Conservation (phyloP, 2,888 invertebrate species). For the Mycalesis mineus region DNA sequence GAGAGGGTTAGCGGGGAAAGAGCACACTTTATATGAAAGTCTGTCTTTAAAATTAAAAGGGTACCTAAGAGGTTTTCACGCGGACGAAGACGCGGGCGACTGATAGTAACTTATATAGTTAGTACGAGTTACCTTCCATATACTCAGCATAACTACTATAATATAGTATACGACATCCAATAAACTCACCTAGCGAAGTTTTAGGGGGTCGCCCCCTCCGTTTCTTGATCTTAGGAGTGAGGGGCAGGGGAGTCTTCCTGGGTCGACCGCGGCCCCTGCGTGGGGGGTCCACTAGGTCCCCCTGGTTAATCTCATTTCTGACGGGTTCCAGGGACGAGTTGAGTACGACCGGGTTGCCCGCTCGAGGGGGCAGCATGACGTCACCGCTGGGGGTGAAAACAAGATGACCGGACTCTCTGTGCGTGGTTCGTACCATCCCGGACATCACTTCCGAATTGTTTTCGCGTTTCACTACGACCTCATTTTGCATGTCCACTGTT, state of each 20-base stretch:
- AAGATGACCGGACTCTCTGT: slow-evolving; percentile 68
- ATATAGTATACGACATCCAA: no score
- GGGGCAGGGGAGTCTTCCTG: slow-evolving; percentile 73
- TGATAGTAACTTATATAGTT: no score
- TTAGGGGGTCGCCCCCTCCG: slow-evolving; percentile 70
- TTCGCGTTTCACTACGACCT: slow-evolving; percentile 52
- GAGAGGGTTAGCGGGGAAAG: no score
- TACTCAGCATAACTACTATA: no score
- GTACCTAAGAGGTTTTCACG: no score
- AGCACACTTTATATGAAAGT: no score
- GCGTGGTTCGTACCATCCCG: slow-evolving; percentile 72
- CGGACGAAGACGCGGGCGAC: no score
- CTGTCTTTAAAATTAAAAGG: no score
- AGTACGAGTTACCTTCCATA: no score
- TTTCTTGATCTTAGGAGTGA: slow-evolving; percentile 70
- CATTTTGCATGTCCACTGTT: slow-evolving; percentile 67
- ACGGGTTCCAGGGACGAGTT: slow-evolving; percentile 45
- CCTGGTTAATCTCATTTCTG: slow-evolving; percentile 42
- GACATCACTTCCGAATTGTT: slow-evolving; percentile 67
- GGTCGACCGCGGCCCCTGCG: slow-evolving; percentile 74
- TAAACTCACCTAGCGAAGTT: slow-evolving; percentile 62
- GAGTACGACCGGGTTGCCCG: slow-evolving; percentile 41
- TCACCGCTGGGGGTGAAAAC: slow-evolving; percentile 71
- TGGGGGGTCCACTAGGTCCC: slow-evolving; percentile 53
- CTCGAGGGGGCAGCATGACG: slow-evolving; percentile 67